A percentile compares a stretch with the other conserved stretches of the same genome.
These are phyloP conservation scores for Erebia palarica DNA, from an alignment of 2,888 invertebrate genomes.

Conservation along the genomic window DNA sequence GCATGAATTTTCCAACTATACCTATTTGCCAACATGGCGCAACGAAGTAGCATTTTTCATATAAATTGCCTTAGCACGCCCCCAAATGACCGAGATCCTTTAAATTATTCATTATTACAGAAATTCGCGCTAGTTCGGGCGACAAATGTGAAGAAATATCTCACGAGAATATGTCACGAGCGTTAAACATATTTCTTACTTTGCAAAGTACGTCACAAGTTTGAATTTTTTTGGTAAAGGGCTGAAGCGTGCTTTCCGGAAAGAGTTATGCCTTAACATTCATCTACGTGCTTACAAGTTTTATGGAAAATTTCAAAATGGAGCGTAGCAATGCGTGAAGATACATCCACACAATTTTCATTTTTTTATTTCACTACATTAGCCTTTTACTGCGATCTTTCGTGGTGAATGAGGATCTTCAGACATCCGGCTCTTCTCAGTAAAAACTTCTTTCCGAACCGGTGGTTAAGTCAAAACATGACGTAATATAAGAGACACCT, in stretches of 20 bases:
- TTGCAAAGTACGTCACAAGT: neutral
- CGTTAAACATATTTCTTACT: slow-evolving; percentile 7
- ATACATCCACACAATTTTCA: no score
- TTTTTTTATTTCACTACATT: no score
- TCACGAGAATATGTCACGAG: slow-evolving; percentile 4
- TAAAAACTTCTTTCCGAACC: no score
- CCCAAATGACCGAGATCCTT: slow-evolving; percentile 18
- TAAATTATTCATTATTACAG: slow-evolving; percentile 34
- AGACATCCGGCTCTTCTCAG: no score
- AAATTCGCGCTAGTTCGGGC: slow-evolving; percentile 21
- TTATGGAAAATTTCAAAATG: no score
- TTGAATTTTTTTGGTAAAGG: neutral
- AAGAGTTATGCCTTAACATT: neutral
- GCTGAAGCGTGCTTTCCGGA: neutral
- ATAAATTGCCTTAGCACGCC: slow-evolving; percentile 23
- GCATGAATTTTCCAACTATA: neutral
- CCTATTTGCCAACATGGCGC: neutral
- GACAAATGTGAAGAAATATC: slow-evolving; percentile 27
- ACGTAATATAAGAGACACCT: no score
- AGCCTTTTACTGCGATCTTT: no score
- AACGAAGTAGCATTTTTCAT: slow-evolving; percentile 26
- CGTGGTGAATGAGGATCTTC: no score
- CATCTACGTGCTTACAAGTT: no score
- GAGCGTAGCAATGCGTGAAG: no score
- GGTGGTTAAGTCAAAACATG: no score